Base-by-base conservation (phyloP, 2,797 vertebrate species). In the Holocentrus rufus region DNA sequence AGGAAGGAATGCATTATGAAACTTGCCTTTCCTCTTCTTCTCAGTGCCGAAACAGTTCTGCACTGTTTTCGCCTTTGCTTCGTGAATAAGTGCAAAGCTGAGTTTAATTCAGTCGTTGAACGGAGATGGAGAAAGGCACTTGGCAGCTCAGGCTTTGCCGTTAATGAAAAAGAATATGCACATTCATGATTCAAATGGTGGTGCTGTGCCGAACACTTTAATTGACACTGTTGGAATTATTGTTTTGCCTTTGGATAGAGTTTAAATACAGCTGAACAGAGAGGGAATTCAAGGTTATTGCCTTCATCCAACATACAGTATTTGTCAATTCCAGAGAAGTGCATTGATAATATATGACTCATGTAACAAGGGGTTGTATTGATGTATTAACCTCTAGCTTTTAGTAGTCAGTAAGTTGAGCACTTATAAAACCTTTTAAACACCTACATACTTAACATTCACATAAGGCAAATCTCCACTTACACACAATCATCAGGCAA, bases 1-100 rank as follows among this genome's bases (percentile, higher is more conserved):
- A 79, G 77, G 64, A 68, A 83, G 73, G 42, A 80, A 84, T 80
- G 76, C 86, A 80, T 86, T 84, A 80, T 69, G 75, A 77, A 90
- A 90, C 87, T 91, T 90, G 64, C 55, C 79, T 84, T 81, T 81
- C 54, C 55, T 25, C 69, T 58, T 73, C 66, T 46, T 68, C 34
- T 49, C 72, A 15, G 44, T 63, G 42, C 31, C 59, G 39, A 9
- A 85, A 72, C 46, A 63, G 59, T 73, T 42, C 7, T n/a, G 57
- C 30, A 7, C 50, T 56, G 44, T 65, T 68, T 62, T 67, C 34
- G 27, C 77, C 56, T 74, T 20, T 67, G 72, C 18, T 46, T 30
- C 17, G 49, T 44, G 31, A 72, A 81, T 55, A 52, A 74, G 31
- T 34, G 39, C 7, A 27, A 10, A 23, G 30, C 15, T 20, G n/a